Percentiles rank a stretch among this genome's conserved stretches.
Evolutionary conservation across 2,888 invertebrate genomes (phyloP).

Genomic region (Apamea anceps): DNA sequence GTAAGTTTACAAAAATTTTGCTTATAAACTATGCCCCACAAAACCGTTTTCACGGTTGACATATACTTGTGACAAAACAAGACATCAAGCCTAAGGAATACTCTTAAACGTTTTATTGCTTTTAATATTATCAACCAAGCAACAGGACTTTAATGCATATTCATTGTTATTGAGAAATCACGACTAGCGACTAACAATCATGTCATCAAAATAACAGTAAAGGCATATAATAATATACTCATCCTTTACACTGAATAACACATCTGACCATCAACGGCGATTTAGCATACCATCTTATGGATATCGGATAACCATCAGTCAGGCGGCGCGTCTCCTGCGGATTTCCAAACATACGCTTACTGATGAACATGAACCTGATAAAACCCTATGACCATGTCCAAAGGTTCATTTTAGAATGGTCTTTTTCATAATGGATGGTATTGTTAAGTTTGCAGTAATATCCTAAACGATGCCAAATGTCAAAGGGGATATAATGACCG

Average conservation of each 20-base stretch:
- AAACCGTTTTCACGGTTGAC: no score
- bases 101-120: not conserved
- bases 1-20: no score
- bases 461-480: slow-evolving; percentile 74
- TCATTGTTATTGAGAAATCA: slow-evolving; percentile 36
- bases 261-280: slow-evolving; percentile 66
- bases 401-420: slow-evolving; percentile 50
- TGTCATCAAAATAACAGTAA: slow-evolving; percentile 52
- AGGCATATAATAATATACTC: slow-evolving; percentile 54
- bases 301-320: slow-evolving; percentile 74
- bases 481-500: slow-evolving; percentile 75
- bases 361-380: slow-evolving; percentile 21
- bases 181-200: slow-evolving; percentile 45
- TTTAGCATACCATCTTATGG: slow-evolving; percentile 71
- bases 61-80: not conserved
- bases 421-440: not conserved
- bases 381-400: slow-evolving; percentile 40
- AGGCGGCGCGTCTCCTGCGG: slow-evolving; percentile 64
- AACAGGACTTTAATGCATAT: slow-evolving; percentile 22
- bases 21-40: no score
- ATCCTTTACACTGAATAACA: slow-evolving; percentile 67
- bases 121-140: slow-evolving; percentile 7
- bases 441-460: slow-evolving; percentile 60
- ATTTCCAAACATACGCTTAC: slow-evolving; percentile 37
- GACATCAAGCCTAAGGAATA: not conserved